Conservation (phyloP, 2,797 vertebrate species). For the Rhabdophis nuchalis region DNA sequence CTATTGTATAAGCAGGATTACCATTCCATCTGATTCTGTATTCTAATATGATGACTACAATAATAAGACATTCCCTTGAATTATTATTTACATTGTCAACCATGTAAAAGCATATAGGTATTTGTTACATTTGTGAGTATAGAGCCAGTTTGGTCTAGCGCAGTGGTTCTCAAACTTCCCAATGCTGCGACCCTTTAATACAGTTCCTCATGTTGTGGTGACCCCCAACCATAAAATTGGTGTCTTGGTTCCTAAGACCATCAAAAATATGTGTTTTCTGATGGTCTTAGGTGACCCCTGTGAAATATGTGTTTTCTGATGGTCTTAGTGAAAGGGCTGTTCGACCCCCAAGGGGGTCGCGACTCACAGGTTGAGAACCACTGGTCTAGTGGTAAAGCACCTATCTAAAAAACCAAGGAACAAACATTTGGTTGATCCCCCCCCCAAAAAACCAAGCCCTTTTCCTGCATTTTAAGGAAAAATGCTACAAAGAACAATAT, state of each 20-base stretch:
- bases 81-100: constrained; percentile 15
- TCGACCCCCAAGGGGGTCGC: no score
- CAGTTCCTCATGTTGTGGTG: no score
- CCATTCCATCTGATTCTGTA: constrained; percentile 53
- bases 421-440: neutral
- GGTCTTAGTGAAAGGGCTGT: no score
- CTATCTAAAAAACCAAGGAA: neutral
- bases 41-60: constrained; percentile 36
- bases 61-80: constrained; percentile 47
- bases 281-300: no score
- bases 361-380: no score
- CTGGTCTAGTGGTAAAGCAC: neutral
- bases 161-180: no score
- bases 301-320: no score
- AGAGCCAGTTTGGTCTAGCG: neutral
- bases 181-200: no score
- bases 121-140: neutral
- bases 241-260: no score
- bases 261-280: no score
- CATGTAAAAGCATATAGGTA: neutral
- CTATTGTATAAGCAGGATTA: neutral
- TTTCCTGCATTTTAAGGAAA: neutral
- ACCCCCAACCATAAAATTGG: no score
- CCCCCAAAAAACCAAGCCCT: neutral
- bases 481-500: neutral